Evolutionary conservation across 2,113 vertebrate species (phyloP), one percentile per base, ranked within the genome.

Genomic region (Pithys albifrons): DNA sequence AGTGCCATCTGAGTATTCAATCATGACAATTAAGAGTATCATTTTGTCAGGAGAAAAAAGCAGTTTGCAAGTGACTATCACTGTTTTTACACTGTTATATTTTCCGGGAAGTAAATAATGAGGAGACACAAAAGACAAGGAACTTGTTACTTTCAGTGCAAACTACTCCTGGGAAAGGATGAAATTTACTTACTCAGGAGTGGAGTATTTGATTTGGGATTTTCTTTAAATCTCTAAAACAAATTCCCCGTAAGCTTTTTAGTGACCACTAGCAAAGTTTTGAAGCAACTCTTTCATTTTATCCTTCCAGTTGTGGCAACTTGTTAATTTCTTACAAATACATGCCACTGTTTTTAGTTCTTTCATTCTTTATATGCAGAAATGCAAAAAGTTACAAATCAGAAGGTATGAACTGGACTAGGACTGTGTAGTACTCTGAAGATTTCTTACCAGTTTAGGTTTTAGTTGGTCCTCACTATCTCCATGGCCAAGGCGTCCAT

Each of bases 401-500:
- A 64, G 29, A 73, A 64, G 12, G 15, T 33, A 64, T 48, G 31
- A 94, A 33, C 19, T 66, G 48, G 35, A 81, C 19, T 37, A 76
- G 37, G 33, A 12, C 19, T 39, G 8, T 1, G 37, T 1, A 70
- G 17, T 77, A 77, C 29, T 52, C 19, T 25, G 17, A 76, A 41
- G 27, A 7, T 43, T 81, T 61, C 98, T 97, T 70, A 99, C 99
- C 98, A 99, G 97, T 91, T 99, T 99, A 41, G 99, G 99, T 97
- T 99, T 99, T 6, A 99, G 97, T 25, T 99, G 99, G 95, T 99
- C 99, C 89, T 99, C 99, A 24, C 99, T 99, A 95, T 99, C 99
- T 18, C 99, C 99, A 12, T 99, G 99, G 8, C 99, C 99, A 73
- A 99, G 98, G 19, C 99, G 98, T 33, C 99, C 99, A 0, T 99